Evolutionary conservation across 2,113 vertebrate species (phyloP).

Genomic region (Malaclemys terrapin): DNA sequence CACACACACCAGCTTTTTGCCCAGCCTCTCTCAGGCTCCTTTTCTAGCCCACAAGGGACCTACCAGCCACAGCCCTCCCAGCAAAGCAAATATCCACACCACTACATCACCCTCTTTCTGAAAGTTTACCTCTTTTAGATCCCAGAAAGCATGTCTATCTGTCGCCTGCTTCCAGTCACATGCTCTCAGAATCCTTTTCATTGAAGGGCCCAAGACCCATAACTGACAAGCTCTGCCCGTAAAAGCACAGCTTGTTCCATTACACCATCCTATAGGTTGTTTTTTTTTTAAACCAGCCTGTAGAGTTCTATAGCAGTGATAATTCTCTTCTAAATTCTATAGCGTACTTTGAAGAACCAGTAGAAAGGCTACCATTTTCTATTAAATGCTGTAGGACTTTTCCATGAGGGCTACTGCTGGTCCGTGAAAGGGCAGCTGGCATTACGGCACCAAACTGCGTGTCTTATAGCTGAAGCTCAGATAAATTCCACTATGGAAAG

Average conservation of each 20-base stretch:
- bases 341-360: conserved; percentile 37
- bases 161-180: not conserved
- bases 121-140: not conserved
- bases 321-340: not conserved
- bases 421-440: not conserved
- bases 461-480: conserved; percentile 25
- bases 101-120: not conserved
- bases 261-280: not conserved
- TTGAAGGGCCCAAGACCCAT: not conserved
- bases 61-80: not conserved
- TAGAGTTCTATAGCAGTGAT: not conserved
- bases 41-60: not conserved
- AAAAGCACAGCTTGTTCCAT: not conserved
- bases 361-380: conserved; percentile 42
- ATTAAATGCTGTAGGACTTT: conserved; percentile 49
- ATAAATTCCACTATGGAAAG: conserved; percentile 57
- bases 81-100: not conserved
- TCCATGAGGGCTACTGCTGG: not conserved
- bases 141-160: not conserved
- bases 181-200: not conserved
- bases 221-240: not conserved
- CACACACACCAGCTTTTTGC: not conserved
- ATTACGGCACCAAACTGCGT: conserved; percentile 26
- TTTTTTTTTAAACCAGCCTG: not conserved
- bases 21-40: not conserved